phyloP scores from a whole-genome alignment of 2,113 vertebrate genomes.

The Arvicanthis niloticus region DNA sequence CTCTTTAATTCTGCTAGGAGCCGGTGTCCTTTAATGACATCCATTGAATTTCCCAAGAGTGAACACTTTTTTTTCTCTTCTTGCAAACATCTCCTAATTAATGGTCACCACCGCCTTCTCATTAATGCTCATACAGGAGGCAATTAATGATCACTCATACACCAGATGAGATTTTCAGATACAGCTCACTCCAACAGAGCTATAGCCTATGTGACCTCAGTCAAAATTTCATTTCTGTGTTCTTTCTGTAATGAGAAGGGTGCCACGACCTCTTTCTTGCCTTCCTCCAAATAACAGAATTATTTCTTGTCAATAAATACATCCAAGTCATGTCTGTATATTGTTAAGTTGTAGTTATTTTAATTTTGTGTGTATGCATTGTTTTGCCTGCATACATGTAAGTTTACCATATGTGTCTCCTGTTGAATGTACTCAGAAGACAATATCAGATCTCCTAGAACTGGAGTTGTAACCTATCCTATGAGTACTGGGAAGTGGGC shows the following conservation, averaged over 20 bases:
- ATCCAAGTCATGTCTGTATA: not conserved
- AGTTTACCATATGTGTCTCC: not conserved
- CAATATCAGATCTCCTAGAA: not conserved
- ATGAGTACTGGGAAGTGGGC: not conserved
- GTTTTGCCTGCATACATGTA: not conserved
- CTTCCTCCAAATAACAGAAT: slow-evolving; percentile 27
- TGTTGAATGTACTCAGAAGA: not conserved
- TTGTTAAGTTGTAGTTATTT: not conserved
- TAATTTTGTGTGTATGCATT: not conserved
- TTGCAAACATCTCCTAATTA: slow-evolving; percentile 79
- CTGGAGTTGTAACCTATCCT: not conserved
- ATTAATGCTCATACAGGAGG: slow-evolving; percentile 75
- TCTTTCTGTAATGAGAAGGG: slow-evolving; percentile 2
- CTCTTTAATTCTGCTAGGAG: slow-evolving; percentile 63
- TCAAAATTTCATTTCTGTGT: slow-evolving; percentile 62
- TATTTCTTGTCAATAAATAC: not conserved
- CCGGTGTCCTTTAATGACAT: slow-evolving; percentile 72
- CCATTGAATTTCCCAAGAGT: slow-evolving; percentile 71
- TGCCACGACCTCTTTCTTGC: not conserved
- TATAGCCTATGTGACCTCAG: slow-evolving; percentile 53
- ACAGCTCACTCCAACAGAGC: slow-evolving; percentile 34
- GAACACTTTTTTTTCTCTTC: slow-evolving; percentile 64
- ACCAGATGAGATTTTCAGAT: slow-evolving; percentile 72
- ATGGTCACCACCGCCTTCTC: slow-evolving; percentile 67
- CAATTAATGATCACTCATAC: slow-evolving; percentile 80